Conservation (phyloP, 1,140 invertebrate genomes). For the Phymorhynchus buccinoides region DNA sequence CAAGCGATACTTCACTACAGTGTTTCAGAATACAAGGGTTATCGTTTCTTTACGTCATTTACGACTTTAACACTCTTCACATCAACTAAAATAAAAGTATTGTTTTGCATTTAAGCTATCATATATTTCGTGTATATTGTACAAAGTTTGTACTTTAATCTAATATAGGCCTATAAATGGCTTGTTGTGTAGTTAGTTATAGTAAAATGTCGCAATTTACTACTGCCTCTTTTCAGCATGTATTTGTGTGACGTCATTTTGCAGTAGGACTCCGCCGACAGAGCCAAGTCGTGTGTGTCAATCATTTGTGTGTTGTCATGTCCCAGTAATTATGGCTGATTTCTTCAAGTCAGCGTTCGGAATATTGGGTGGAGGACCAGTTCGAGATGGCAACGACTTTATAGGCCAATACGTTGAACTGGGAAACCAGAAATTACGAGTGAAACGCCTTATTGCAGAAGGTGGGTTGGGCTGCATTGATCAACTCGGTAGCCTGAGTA, state of each 20-base stretch:
- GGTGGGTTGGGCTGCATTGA: constrained; percentile 77
- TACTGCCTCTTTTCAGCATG: constrained; percentile 17
- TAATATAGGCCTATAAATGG: neutral
- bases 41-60: neutral
- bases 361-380: constrained; percentile 79
- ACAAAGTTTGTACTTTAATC: neutral
- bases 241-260: constrained; percentile 29
- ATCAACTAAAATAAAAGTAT: neutral
- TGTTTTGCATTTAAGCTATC: too few relatives aligned
- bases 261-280: constrained; percentile 27
- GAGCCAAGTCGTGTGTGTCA: constrained; percentile 25
- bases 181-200: neutral
- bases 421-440: constrained; percentile 88
- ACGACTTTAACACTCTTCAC: neutral
- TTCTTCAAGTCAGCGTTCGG: constrained; percentile 90
- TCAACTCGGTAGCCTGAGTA: neutral
- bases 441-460: constrained; percentile 93
- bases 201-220: neutral
- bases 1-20: neutral
- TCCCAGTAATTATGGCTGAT: constrained; percentile 80
- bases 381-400: constrained; percentile 86
- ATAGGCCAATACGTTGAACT: constrained; percentile 92
- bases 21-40: neutral
- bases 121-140: neutral
- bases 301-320: constrained; percentile 20